phyloP scores from a whole-genome alignment of 2,888 invertebrate genomes.

The Drosophila pseudotalamancana region DNA sequence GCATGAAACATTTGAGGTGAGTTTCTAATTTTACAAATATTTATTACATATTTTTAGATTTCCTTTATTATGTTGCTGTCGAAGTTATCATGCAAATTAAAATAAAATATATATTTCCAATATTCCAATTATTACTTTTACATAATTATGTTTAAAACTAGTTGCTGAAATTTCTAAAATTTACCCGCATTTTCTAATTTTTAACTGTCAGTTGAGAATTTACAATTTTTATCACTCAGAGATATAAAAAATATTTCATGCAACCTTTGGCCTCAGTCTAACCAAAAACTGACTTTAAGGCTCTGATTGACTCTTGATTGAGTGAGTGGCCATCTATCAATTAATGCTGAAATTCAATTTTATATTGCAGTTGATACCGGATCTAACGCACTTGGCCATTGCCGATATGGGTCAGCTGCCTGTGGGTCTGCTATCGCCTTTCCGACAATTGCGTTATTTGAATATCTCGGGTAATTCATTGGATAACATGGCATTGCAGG shows the following conservation, averaged over 20 bases:
- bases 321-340: slow-evolving; percentile 27
- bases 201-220: too few relatives aligned
- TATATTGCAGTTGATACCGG: slow-evolving; percentile 80
- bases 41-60: neutral
- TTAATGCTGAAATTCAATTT: slow-evolving; percentile 16
- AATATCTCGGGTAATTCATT: slow-evolving; percentile 91
- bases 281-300: neutral
- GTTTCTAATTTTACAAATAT: slow-evolving; percentile 1
- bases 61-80: neutral
- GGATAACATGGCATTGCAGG: slow-evolving; percentile 83
- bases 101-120: too few relatives aligned
- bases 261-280: neutral
- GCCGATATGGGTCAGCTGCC: slow-evolving; percentile 84
- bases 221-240: too few relatives aligned
- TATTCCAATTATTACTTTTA: too few relatives aligned
- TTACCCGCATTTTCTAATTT: too few relatives aligned
- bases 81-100: too few relatives aligned
- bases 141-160: neutral
- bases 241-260: too few relatives aligned
- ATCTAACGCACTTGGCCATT: slow-evolving; percentile 83
- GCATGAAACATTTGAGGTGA: slow-evolving; percentile 83
- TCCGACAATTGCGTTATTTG: slow-evolving; percentile 86
- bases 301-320: slow-evolving; percentile 7
- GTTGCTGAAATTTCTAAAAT: too few relatives aligned
- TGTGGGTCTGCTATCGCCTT: slow-evolving; percentile 83